Evolutionary conservation across 2,888 invertebrate genomes (phyloP).

Genomic region (Zonitis immaculata): DNA sequence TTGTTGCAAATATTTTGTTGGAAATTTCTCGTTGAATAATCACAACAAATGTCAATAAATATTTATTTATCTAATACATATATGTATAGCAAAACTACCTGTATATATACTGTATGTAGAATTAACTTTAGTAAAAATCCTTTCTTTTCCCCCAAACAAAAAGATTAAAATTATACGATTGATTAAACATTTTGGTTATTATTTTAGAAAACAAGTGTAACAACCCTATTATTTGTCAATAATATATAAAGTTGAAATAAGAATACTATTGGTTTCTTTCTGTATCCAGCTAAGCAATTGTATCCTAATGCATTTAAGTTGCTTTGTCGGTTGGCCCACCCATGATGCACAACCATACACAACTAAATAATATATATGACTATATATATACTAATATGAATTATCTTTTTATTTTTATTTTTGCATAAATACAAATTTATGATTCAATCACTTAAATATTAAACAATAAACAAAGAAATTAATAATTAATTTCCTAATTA

Average conservation of each 20-base stretch:
- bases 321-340: slow-evolving; percentile 45
- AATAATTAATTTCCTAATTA: no score
- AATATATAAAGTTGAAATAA: slow-evolving; percentile 38
- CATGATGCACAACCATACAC: slow-evolving; percentile 31
- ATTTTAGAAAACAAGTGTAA: slow-evolving; percentile 42
- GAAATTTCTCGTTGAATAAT: not conserved
- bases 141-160: slow-evolving; percentile 22
- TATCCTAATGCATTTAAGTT: slow-evolving; percentile 45
- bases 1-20: no score
- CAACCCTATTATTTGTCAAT: slow-evolving; percentile 40
- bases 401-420: slow-evolving; percentile 12
- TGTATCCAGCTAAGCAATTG: slow-evolving; percentile 42
- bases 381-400: slow-evolving; percentile 10
- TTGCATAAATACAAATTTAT: slow-evolving; percentile 4
- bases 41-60: slow-evolving; percentile 14
- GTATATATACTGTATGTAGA: no score
- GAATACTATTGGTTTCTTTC: slow-evolving; percentile 33
- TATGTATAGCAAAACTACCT: slow-evolving; percentile 30
- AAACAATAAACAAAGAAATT: not conserved
- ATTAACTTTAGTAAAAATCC: slow-evolving; percentile 33
- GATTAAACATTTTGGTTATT: slow-evolving; percentile 37
- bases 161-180: slow-evolving; percentile 40
- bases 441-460: not conserved
- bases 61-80: no score
- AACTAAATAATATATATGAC: slow-evolving; percentile 22